Evolutionary conservation across 2,888 invertebrate species (phyloP), one percentile per base, ranked within the genome.

Genomic region (Drosophila parthenogenetica): DNA sequence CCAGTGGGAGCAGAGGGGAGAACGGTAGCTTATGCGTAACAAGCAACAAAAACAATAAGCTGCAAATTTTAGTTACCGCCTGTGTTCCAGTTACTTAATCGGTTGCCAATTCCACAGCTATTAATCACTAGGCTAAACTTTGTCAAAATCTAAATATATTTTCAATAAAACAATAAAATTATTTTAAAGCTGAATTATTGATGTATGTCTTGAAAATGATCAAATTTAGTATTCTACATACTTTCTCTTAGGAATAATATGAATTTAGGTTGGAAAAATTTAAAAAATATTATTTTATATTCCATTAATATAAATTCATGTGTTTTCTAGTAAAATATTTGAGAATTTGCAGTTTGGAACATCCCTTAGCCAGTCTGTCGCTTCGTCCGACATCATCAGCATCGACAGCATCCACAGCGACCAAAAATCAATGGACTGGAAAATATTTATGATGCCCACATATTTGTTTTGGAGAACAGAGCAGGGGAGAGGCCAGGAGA

Each of bases 371-470:
- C 4, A 35, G 32, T 43, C 46, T 37, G 45, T 54, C 60, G 48
- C 46, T 51, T 61, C 49, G 62, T 55, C 69, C 68, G 64, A 77
- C 83, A 80, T 80, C 82, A 83, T 80, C 83, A 86, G 69, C 83
- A 83, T 73, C 74, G 79, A 71, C 69, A 74, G 68, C 61, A 76
- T 61, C 67, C 80, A 80, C 73, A 86, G 73, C 84, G 87, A 81
- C 81, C 81, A 69, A 84, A 87, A 87, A 85, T 85, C 84, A 85
- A 85, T 85, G 87, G 84, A 70, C 84, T 76, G 84, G 84, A 85
- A 86, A 85, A 85, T 85, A 85, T 85, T 85, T 85, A 86, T 86
- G 84, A 84, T 87, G 84, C 71, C 79, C 84, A 77, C 81, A 80
- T 66, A 72, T 63, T 49, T 45, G 58, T 22, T 35, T 35, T 35